Evolutionary conservation across 2,797 vertebrate species (phyloP).

Genomic region (Pipistrellus pygmaeus): DNA sequence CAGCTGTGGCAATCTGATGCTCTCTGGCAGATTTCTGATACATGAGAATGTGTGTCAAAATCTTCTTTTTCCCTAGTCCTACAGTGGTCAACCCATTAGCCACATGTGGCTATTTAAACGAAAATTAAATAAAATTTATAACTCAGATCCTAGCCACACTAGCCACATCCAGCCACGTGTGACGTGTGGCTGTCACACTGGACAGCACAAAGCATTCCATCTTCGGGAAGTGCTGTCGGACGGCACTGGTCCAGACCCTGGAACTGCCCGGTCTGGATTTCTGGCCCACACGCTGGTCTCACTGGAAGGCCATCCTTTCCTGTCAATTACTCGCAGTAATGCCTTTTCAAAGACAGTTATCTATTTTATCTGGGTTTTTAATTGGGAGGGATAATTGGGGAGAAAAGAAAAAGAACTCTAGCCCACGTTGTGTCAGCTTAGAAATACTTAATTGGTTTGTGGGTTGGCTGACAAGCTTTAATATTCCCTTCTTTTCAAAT

Average conservation of each 20-base stretch:
- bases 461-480: constrained; percentile 72
- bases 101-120: not conserved
- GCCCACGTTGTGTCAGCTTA: constrained; percentile 66
- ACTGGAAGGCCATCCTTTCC: constrained; percentile 47
- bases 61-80: not conserved
- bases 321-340: constrained; percentile 14
- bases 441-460: constrained; percentile 80
- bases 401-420: constrained; percentile 66
- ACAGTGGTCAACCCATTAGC: not conserved
- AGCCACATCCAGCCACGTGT: not conserved
- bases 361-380: constrained; percentile 71
- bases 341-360: constrained; percentile 61
- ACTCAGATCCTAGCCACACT: not conserved
- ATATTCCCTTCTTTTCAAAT: constrained; percentile 79
- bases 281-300: constrained; percentile 66
- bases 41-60: constrained; percentile 53
- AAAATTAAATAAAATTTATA: constrained; percentile 31
- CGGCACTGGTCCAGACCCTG: constrained; percentile 41
- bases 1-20: not conserved
- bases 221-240: not conserved
- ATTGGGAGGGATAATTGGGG: constrained; percentile 4
- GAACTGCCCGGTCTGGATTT: constrained; percentile 50
- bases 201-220: accelerated
- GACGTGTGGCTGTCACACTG: not conserved
- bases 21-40: not conserved